Conservation (phyloP, 2,888 invertebrate genomes). For the Phlogophora meticulosa region DNA sequence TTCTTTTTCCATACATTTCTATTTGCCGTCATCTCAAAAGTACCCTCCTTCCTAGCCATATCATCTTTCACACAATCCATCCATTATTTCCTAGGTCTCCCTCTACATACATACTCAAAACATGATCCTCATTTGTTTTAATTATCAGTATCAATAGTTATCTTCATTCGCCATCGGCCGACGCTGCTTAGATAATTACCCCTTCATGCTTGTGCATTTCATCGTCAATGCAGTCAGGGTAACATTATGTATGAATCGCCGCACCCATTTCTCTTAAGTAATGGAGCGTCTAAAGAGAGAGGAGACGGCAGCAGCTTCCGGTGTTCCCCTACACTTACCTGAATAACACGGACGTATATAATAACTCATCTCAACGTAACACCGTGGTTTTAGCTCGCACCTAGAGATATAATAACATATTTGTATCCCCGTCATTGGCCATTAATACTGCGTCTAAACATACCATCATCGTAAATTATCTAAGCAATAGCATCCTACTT, state of each 20-base stretch:
- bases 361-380: conserved; percentile 32
- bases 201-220: background rate
- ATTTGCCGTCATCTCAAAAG: too few relatives aligned
- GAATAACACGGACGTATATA: conserved; percentile 32
- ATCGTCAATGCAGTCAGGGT: background rate
- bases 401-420: conserved; percentile 42
- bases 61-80: too few relatives aligned
- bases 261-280: conserved; percentile 21
- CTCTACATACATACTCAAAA: too few relatives aligned
- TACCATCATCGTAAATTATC: conserved; percentile 43
- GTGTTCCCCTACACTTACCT: conserved; percentile 47
- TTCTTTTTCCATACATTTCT: too few relatives aligned
- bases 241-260: conserved; percentile 2
- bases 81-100: too few relatives aligned
- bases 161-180: too few relatives aligned
- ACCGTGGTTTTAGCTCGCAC: conserved; percentile 12
- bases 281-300: conserved; percentile 35
- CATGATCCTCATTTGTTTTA: too few relatives aligned
- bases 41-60: too few relatives aligned
- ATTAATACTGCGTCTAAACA: conserved; percentile 41
- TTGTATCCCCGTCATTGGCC: conserved; percentile 35
- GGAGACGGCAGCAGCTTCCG: conserved; percentile 33
- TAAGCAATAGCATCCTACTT: conserved; percentile 31
- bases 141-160: too few relatives aligned
- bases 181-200: too few relatives aligned